Base-by-base conservation (phyloP, 2,113 vertebrate species). In the Gorsachius goisagi region DNA sequence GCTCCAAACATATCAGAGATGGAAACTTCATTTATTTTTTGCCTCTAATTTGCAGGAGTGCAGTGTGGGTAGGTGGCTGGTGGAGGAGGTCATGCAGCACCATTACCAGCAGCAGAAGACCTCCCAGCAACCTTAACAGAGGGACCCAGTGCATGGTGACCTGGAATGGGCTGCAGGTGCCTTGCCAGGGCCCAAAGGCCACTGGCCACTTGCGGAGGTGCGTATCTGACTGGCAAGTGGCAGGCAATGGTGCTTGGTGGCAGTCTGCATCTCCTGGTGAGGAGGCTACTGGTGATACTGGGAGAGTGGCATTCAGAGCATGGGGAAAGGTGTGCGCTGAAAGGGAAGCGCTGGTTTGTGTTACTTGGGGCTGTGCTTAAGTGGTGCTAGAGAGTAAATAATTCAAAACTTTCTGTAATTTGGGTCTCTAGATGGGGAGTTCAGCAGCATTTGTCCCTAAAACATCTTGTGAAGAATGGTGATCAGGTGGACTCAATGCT, bases 251-350 rank as follows among this genome's bases (percentile, higher is more conserved):
- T 53, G 20, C 6, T 24, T 60, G 50, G n/a, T 73, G 45, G 17
- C 49, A 37, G 14, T 4, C 16, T 28, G 44, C n/a, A 4, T 35
- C 62, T 76, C 32, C 52, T 24, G 18, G 13, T 45, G 53, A 41
- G 39, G 58, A 89, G 8, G 15, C 12, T 58, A 39, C 27, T 55
- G 53, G n/a, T 45, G 39, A 26, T 12, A 37, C 8, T n/a, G 52
- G 24, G 26, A 30, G 30, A 47, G 9, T 6, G 11, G 4, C 33
- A 2, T 12, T n/a, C 23, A 15, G 30, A 49, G 6, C 2, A 0
- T 1, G 1, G 22, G 59, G 59, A 62, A 45, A 28, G 33, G 3
- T 0, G 0, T 8, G 32, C 18, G 20, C 17, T 4, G 3, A 9
- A 33, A 89, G 14, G 24, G 64, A 21, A 16, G 30, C 1, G 0